These are phyloP conservation scores for Morpho helenor DNA, from an alignment of 2,888 invertebrate genomes.

Conservation along the genomic window DNA sequence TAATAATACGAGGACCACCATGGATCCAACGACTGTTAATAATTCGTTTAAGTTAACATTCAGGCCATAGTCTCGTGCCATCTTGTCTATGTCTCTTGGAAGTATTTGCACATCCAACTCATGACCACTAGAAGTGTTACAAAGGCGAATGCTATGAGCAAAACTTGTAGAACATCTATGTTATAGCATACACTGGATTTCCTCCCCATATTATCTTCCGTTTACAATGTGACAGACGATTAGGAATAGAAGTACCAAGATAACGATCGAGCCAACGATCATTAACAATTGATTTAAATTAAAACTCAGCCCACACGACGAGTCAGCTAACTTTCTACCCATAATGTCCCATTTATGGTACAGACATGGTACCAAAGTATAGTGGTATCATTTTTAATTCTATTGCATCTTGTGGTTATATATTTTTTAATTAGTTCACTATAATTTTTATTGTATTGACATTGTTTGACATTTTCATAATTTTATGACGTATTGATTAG, in stretches of 20 bases:
- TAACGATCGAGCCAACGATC: slow-evolving; percentile 54
- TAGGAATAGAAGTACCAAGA: slow-evolving; percentile 51
- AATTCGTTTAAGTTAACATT: slow-evolving; percentile 14
- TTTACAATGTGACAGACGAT: slow-evolving; percentile 58
- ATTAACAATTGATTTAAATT: slow-evolving; percentile 58
- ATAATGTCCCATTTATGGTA: slow-evolving; percentile 22
- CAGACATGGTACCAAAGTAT: slow-evolving; percentile 12
- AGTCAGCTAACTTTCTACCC: slow-evolving; percentile 29
- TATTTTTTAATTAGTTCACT: background rate
- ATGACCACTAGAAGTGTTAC: slow-evolving; percentile 50
- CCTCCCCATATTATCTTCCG: slow-evolving; percentile 35
- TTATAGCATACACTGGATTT: slow-evolving; percentile 32
- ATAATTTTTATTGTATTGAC: slow-evolving; percentile 5
- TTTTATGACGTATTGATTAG: no score
- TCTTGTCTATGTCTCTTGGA: slow-evolving; percentile 34
- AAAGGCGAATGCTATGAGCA: slow-evolving; percentile 53
- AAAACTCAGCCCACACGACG: slow-evolving; percentile 38
- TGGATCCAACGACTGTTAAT: slow-evolving; percentile 22
- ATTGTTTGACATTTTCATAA: background rate
- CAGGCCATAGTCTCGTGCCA: slow-evolving; percentile 9
- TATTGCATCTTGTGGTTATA: slow-evolving; percentile 9
- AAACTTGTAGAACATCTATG: slow-evolving; percentile 47
- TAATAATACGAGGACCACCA: slow-evolving; percentile 24
- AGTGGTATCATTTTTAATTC: slow-evolving; percentile 6
- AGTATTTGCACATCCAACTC: slow-evolving; percentile 63